Percentiles rank a stretch among this genome's conserved stretches.
Evolutionary conservation across 2,888 invertebrate species (phyloP).

Genomic region (Xanthia icteritia): DNA sequence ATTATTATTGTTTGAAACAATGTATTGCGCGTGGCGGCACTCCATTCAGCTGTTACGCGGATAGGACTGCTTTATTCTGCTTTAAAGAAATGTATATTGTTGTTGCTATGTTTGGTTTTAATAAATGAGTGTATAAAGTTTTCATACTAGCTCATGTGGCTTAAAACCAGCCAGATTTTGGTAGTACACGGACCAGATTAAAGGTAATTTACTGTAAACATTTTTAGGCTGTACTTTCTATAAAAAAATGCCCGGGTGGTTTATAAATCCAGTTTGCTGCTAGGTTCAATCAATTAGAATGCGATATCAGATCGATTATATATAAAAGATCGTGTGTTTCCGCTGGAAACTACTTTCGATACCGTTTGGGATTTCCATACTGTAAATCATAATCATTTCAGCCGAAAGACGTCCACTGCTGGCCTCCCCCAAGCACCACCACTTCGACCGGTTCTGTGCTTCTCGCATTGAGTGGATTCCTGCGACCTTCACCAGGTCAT

Average conservation of each 20-base stretch:
- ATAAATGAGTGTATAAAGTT: not conserved
- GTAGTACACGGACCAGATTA: not conserved
- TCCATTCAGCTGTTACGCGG: conserved; percentile 26
- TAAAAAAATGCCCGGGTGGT: not conserved
- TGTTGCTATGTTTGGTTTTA: conserved; percentile 13
- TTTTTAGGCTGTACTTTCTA: not conserved
- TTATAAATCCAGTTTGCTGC: too few relatives aligned
- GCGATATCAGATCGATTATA: too few relatives aligned
- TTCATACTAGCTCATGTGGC: not conserved
- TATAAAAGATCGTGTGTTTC: not conserved
- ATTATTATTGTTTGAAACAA: conserved; percentile 59
- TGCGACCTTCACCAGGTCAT: too few relatives aligned
- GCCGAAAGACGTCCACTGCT: too few relatives aligned
- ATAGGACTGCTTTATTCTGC: conserved; percentile 32
- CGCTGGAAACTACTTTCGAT: not conserved
- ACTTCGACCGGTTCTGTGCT: too few relatives aligned
- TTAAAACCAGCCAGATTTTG: too few relatives aligned
- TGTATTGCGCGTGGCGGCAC: conserved; percentile 26
- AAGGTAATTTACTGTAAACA: not conserved
- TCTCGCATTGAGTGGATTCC: too few relatives aligned
- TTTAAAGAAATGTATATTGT: conserved; percentile 27
- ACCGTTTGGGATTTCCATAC: not conserved
- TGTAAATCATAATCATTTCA: too few relatives aligned
- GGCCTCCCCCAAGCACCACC: too few relatives aligned
- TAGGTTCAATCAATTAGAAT: not conserved